Base-by-base conservation (phyloP, 92 coral and sea anemone species). In the Umimayanthus kanabou region DNA sequence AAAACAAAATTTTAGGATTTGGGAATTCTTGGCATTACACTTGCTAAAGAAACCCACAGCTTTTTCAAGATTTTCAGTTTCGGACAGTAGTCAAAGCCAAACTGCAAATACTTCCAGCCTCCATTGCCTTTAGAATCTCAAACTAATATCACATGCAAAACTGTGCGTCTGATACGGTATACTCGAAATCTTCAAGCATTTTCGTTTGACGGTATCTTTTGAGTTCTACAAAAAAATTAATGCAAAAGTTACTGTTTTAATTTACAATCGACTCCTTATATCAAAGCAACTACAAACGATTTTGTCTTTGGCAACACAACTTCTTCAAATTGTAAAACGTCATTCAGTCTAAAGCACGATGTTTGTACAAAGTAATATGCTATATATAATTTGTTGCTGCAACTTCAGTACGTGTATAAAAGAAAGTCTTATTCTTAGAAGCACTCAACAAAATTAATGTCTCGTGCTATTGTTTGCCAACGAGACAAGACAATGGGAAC, bases 381-480 rank as follows among this genome's bases (percentile, higher is more conserved):
- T 61, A 16, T 33, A 33, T 61, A 16, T 33, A 33, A 33, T 43
- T 9, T 40, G 80, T 15, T 30, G 26, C 39, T 76, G 25, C 50
- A 43, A 42, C 57, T 4, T 26, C 18, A 23, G 37, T 18, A 18
- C 26, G 55, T 39, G 28, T 57, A n/a, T 40, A n/a, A 42, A 76
- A 7, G 45, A 9, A 14, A n/a, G n/a, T 20, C 1, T 5, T 11
- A 33, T 33, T 33, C 16, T 26, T 49, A 4, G 39, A 82, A 39
- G 58, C 53, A 39, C 53, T 37, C 14, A 66, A 39, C 39, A 39
- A 20, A 11, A 25, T 61, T n/a, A 6, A 22, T 42, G 30, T 39
- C 50, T 81, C 29, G 18, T 11, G 85, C 39, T 15, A 66, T 81
- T 81, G 76, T 39, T 81, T 81, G 77, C 37, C 37, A 33, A 26